Conservation (phyloP, 2,797 vertebrate species). For the Karalla daura region DNA sequence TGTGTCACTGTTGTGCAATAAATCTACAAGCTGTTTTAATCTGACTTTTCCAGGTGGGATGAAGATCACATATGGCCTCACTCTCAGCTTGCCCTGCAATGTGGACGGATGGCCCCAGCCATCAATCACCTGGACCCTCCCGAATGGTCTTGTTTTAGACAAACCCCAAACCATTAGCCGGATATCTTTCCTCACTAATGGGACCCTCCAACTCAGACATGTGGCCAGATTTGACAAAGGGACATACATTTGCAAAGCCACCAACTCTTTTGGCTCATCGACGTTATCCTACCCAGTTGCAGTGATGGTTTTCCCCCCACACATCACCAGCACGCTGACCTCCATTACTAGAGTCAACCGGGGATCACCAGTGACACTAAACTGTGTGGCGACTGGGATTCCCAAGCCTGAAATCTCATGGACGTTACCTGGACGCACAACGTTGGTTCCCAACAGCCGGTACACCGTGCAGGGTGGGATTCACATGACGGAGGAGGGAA, state of each 20-base stretch:
- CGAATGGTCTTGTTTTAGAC: conserved; percentile 81
- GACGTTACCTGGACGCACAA: conserved; percentile 86
- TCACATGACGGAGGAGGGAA: conserved; percentile 84
- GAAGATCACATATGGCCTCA: conserved; percentile 82
- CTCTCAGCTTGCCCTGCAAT: conserved; percentile 80
- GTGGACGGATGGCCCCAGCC: conserved; percentile 84
- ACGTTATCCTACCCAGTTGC: conserved; percentile 81
- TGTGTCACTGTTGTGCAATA: neutral
- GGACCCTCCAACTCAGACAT: conserved; percentile 82
- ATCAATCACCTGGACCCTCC: conserved; percentile 82
- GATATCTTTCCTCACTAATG: conserved; percentile 76
- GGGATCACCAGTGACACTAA: conserved; percentile 77
- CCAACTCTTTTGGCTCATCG: conserved; percentile 82
- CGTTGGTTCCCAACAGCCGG: conserved; percentile 80
- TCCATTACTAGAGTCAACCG: conserved; percentile 78
- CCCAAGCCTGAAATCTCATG: conserved; percentile 88
- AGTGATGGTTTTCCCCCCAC: conserved; percentile 84
- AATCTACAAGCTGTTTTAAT: neutral
- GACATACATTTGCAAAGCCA: conserved; percentile 83
- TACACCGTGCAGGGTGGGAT: conserved; percentile 80
- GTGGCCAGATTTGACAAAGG: conserved; percentile 83
- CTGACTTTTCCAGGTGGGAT: conserved; percentile 67
- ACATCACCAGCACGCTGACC: conserved; percentile 75
- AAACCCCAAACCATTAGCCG: conserved; percentile 80
- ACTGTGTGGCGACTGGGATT: conserved; percentile 78